These are phyloP conservation scores for Halcyon malimbica DNA, from an alignment of 2,113 vertebrate genomes.

Conservation along the genomic window DNA sequence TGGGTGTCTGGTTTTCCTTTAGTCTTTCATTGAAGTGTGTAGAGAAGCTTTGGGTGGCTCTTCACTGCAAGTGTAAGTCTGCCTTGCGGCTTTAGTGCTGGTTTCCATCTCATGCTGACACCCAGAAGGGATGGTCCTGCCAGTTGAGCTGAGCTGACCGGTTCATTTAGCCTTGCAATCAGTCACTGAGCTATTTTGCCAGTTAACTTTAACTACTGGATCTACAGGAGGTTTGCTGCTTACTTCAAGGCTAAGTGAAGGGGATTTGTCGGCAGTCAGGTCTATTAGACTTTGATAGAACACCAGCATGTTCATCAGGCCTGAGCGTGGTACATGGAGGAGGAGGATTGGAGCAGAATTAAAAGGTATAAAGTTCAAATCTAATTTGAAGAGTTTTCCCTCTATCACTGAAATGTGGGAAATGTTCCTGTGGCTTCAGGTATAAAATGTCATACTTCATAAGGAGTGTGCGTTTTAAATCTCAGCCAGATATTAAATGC, in stretches of 20 bases:
- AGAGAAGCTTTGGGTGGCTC: background rate
- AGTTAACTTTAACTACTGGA: background rate
- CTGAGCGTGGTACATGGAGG: background rate
- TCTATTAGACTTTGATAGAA: conserved; percentile 35
- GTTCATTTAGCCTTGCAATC: background rate
- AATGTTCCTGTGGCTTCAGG: conserved; percentile 47
- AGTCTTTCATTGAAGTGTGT: background rate
- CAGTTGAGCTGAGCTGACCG: background rate
- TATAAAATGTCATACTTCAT: conserved; percentile 51
- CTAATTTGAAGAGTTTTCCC: conserved; percentile 44
- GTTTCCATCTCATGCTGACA: background rate
- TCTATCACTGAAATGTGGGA: conserved; percentile 37
- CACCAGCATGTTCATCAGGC: background rate
- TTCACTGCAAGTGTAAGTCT: background rate
- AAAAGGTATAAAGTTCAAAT: conserved; percentile 47
- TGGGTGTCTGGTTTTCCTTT: background rate
- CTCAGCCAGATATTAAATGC: conserved; percentile 50
- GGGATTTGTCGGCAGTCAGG: conserved; percentile 17
- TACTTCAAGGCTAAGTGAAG: conserved; percentile 6
- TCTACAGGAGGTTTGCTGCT: conserved; percentile 31
- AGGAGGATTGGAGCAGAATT: conserved; percentile 27
- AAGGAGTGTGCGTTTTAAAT: conserved; percentile 47
- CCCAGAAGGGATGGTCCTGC: background rate
- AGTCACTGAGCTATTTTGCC: background rate
- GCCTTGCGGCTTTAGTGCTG: background rate